Evolutionary conservation across 2,113 vertebrate genomes (phyloP), one percentile per base, ranked within the genome.

Genomic region (Embiotoca jacksoni): DNA sequence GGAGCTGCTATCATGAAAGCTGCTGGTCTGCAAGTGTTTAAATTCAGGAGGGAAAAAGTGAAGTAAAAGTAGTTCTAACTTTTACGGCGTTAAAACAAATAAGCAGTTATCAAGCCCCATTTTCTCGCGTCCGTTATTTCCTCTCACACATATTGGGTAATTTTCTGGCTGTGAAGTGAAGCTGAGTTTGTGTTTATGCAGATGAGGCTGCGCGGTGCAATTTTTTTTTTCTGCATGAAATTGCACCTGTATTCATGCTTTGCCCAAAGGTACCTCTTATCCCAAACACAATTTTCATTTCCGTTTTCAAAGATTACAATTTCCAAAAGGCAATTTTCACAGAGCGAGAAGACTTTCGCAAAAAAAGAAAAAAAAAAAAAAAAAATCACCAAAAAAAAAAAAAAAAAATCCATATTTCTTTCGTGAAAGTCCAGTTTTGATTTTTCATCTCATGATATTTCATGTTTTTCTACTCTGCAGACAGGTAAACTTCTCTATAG

Each of bases 191-290:
- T 52, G 72, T 39, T 62, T 50, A 66, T 50, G 61, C 61, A 77
- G 46, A 72, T 61, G 16, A 61, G 61, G 30, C 4, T 1, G 33
- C 6, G 8, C 23, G 3, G 41, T 52, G 15, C 41, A 50, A 61
- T 76, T 72, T 53, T 65, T 77, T 76, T 30, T 72, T 72, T 60
- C 6, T 3, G 67, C 55, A 72, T 50, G 39, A 82, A 72, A 77
- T 77, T 37, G 56, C 36, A 35, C 55, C 49, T 6, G 7, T 50
- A 30, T 61, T 69, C 55, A 31, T 2, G 37, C 59, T 23, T 23
- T 41, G 3, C 59, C 46, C 54, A n/a, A 1, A 23, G n/a, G 16
- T 8, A 3, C 37, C 53, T 72, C 55, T 71, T 32, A 31, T 67
- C 49, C 56, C 55, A 77, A 59, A 72, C 16, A 15, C 35, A 41